Conservation (phyloP, 2,888 invertebrate species). For the Acanthosepion pharaonis region DNA sequence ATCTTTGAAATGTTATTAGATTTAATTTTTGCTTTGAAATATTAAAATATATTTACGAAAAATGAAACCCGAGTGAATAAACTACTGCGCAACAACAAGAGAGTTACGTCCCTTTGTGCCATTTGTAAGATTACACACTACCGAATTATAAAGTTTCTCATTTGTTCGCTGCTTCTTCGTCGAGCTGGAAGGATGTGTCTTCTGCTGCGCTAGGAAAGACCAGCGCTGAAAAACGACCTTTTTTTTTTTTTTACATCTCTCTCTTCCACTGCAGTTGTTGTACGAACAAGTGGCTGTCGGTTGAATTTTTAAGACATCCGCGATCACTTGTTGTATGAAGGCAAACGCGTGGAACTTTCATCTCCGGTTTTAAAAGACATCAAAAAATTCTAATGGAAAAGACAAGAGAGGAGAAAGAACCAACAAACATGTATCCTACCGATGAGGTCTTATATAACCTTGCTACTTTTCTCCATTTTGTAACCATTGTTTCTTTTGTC, state of each 20-base stretch:
- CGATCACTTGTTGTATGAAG: conserved; percentile 47
- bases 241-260: neutral
- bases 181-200: conserved; percentile 41
- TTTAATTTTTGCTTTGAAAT: neutral
- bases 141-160: neutral
- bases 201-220: neutral
- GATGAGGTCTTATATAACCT: conserved; percentile 8
- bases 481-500: neutral
- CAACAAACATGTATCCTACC: conserved; percentile 21
- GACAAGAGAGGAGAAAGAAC: neutral
- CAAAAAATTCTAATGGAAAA: neutral
- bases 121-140: conserved; percentile 33
- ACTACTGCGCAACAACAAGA: neutral
- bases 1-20: neutral
- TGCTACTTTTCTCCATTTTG: neutral
- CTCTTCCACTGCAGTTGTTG: conserved; percentile 44
- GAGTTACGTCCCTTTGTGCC: conserved; percentile 35
- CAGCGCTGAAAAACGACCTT: neutral
- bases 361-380: neutral
- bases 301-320: conserved; percentile 45
- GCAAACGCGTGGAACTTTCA: conserved; percentile 46
- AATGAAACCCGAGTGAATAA: neutral
- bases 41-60: neutral
- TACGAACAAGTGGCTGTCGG: conserved; percentile 46
- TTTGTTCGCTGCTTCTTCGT: neutral